A percentile compares a stretch with the other conserved stretches of the same genome.
Evolutionary conservation across 1,140 invertebrate genomes (phyloP).

Genomic region (Uloborus diversus): DNA sequence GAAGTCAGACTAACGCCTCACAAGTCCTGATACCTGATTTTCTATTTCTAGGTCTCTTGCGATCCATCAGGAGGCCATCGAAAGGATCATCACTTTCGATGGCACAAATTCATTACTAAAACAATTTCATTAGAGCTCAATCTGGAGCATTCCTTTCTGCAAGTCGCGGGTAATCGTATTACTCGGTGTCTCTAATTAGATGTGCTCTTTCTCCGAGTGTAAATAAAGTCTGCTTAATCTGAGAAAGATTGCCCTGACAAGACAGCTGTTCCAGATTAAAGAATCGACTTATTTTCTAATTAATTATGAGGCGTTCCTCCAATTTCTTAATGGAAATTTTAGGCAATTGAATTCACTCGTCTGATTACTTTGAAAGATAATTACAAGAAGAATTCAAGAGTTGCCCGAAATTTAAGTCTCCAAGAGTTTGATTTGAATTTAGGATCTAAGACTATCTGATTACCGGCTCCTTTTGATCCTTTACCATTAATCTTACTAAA

Average conservation of each 20-base stretch:
- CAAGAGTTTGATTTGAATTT: too few relatives aligned
- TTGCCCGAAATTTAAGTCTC: too few relatives aligned
- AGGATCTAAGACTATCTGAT: too few relatives aligned
- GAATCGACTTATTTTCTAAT: constrained; percentile 48
- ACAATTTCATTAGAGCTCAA: constrained; percentile 18
- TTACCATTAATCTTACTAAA: too few relatives aligned
- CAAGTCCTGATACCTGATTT: too few relatives aligned
- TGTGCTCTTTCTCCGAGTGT: constrained; percentile 45
- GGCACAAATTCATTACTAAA: background rate
- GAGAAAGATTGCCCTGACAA: constrained; percentile 49
- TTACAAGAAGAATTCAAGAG: constrained; percentile 28
- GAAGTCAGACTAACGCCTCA: too few relatives aligned
- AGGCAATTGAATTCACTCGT: constrained; percentile 8
- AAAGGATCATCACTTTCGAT: background rate
- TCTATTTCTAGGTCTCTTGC: too few relatives aligned
- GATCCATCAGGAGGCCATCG: too few relatives aligned
- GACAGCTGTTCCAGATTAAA: constrained; percentile 44
- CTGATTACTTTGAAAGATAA: constrained; percentile 26
- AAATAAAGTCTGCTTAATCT: constrained; percentile 53
- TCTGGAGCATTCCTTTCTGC: background rate
- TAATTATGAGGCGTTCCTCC: constrained; percentile 26
- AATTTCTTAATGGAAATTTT: constrained; percentile 48
- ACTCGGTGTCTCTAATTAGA: constrained; percentile 45
- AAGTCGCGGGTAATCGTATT: constrained; percentile 41
- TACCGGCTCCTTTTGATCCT: too few relatives aligned